Percentiles rank a stretch among this genome's conserved stretches.
Conservation (phyloP, 92 coral and sea anemone species). For the Phenganax subtilis region DNA sequence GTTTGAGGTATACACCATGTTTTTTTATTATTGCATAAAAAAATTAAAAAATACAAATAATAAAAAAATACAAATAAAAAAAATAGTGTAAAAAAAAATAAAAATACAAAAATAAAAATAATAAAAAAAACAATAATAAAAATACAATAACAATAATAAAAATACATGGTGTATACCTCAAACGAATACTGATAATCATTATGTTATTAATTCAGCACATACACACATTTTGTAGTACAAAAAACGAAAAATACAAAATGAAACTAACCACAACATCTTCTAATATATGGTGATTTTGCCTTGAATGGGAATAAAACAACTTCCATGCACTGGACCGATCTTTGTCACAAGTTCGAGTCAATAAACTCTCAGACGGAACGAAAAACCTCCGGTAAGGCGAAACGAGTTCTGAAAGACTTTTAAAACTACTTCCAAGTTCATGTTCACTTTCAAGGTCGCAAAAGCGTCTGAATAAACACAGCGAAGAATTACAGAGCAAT, state of each 20-base stretch:
- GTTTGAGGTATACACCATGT: too few relatives aligned
- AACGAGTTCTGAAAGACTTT: conserved; percentile 19
- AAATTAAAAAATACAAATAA: too few relatives aligned
- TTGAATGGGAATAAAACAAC: conserved; percentile 63
- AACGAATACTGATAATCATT: not conserved
- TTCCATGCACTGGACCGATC: conserved; percentile 73
- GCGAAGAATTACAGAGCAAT: conserved; percentile 57
- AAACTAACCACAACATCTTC: conserved; percentile 82
- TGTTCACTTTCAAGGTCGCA: conserved; percentile 69
- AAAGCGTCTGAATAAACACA: conserved; percentile 63
- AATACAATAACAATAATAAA: too few relatives aligned
- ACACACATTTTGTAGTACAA: not conserved
- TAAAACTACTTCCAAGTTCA: conserved; percentile 38
- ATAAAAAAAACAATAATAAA: too few relatives aligned
- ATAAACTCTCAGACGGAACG: conserved; percentile 53
- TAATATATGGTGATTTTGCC: conserved; percentile 64
- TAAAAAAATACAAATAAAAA: not conserved
- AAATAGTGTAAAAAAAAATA: not conserved
- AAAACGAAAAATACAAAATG: not conserved
- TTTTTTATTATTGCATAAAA: too few relatives aligned
- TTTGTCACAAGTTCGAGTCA: conserved; percentile 57
- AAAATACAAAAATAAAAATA: too few relatives aligned
- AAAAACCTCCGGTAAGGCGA: not conserved
- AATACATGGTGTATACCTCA: not conserved
- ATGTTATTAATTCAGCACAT: not conserved